Percentiles rank a stretch among this genome's conserved stretches.
These are phyloP conservation scores for Hycleus cichorii DNA, from an alignment of 1,140 invertebrate species.

Conservation along the genomic window DNA sequence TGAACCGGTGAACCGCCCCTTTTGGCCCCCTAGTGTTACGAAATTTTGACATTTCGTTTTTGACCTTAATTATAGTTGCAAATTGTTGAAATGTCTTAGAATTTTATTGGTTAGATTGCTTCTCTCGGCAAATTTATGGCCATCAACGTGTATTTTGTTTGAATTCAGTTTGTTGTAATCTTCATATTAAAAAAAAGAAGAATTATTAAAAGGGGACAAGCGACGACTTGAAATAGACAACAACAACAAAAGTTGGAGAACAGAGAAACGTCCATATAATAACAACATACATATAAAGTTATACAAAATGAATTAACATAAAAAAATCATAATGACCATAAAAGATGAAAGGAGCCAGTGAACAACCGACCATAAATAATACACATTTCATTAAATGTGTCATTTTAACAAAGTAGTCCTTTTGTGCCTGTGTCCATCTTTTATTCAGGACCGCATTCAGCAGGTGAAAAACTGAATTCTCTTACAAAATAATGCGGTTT, in stretches of 20 bases:
- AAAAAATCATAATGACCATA: slow-evolving; percentile 25
- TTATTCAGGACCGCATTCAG: slow-evolving; percentile 1
- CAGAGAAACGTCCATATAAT: slow-evolving; percentile 12
- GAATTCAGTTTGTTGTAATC: neutral
- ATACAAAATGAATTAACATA: slow-evolving; percentile 23
- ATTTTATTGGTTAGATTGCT: too few species aligned
- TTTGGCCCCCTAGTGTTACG: slow-evolving; percentile 11
- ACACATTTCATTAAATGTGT: slow-evolving; percentile 34
- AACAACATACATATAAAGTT: slow-evolving; percentile 17
- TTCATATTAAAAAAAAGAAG: too few species aligned
- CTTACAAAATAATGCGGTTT: slow-evolving; percentile 13
- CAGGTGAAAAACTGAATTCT: neutral
- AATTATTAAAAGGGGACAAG: too few species aligned
- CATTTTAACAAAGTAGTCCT: slow-evolving; percentile 31
- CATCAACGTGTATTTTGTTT: slow-evolving; percentile 1
- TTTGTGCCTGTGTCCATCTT: slow-evolving; percentile 20
- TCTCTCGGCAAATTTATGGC: neutral
- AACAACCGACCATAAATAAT: slow-evolving; percentile 24
- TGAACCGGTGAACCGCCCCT: neutral
- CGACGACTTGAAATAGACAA: neutral
- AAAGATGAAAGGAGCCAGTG: slow-evolving; percentile 5
- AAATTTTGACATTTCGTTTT: slow-evolving; percentile 2
- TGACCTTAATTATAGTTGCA: too few species aligned
- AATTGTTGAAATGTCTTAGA: too few species aligned
- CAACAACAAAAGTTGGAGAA: neutral